Base-by-base conservation (phyloP, 1,140 invertebrate genomes). In the Dreissena polymorpha region DNA sequence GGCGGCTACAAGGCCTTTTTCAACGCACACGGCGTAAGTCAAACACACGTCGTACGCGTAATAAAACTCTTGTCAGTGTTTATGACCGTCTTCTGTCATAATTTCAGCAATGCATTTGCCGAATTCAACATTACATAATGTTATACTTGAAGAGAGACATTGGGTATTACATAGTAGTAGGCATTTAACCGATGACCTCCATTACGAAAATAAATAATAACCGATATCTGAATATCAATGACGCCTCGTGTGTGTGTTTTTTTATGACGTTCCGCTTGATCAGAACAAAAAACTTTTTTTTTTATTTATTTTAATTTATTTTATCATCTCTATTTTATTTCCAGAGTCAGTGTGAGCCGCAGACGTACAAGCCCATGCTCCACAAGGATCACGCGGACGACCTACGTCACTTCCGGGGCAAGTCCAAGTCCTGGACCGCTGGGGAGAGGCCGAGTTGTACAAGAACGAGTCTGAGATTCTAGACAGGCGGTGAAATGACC, bases 1-100 rank as follows among this genome's bases (percentile, higher is more conserved):
- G 97, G 97, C 0, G 99, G 99, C 8, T 99, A 99, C 93, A 96
- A 97, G 87, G 94, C 95, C 50, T 99, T 99, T 93, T 99, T 95
- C 91, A 93, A 95, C 83, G 93, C 94, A 0, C 95, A 95, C 86
- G 85, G 87, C 76, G 90, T 91, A 82, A 74, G 16, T 49, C 13
- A 8, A 39, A 39, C 39, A 39, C 39, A 39, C 8, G 39, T 39
- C 39, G 2, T 39, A 39, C 39, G 3, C 3, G 39, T 5, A 39
- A 39, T 39, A 39, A 39, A 39, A 39, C 39, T 39, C 39, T 39
- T 39, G 39, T 39, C 39, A 39, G 8, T 39, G 2, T 39, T 2
- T 39, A 39, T 39, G 39, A 8, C 39, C 39, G 8, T 39, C 39
- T 39, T 39, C 39, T 39, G 39, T 39, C 8, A 2, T 39, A 8